Evolutionary conservation across 2,797 vertebrate genomes (phyloP).

Genomic region (Trachops cirrhosus): DNA sequence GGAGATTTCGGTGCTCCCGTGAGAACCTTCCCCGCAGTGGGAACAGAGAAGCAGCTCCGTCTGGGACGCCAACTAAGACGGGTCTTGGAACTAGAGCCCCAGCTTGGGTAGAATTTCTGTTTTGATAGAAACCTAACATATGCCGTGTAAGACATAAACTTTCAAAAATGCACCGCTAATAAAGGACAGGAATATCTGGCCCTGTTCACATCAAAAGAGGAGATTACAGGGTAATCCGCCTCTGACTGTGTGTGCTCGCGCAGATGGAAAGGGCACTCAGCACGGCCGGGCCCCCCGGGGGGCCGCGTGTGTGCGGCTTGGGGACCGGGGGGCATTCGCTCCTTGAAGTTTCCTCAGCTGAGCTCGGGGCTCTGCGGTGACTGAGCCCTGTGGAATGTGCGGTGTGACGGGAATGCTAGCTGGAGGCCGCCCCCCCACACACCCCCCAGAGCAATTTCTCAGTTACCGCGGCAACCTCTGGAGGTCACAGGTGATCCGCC

Average conservation of each 20-base stretch:
- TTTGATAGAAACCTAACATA: neutral
- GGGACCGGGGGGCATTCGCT: fast-evolving
- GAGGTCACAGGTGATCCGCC: neutral
- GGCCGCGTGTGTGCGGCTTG: neutral
- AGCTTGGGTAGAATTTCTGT: neutral
- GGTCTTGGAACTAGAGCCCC: neutral
- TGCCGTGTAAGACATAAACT: neutral
- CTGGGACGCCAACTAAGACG: neutral
- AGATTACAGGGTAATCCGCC: no score
- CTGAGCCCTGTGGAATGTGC: neutral
- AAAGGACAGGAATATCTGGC: neutral
- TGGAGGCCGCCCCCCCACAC: neutral
- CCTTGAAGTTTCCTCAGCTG: neutral
- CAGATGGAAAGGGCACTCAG: neutral
- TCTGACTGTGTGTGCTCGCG: neutral
- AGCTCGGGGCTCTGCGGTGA: fast-evolving
- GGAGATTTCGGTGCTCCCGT: fast-evolving
- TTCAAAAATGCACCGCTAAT: neutral
- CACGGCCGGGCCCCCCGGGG: fast-evolving
- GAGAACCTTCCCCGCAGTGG: fast-evolving
- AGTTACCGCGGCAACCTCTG: neutral
- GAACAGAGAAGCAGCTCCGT: neutral
- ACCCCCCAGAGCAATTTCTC: neutral
- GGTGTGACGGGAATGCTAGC: neutral
- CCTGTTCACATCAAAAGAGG: neutral